Base-by-base conservation (phyloP, 2,113 vertebrate species). In the Siphamia tubifer region DNA sequence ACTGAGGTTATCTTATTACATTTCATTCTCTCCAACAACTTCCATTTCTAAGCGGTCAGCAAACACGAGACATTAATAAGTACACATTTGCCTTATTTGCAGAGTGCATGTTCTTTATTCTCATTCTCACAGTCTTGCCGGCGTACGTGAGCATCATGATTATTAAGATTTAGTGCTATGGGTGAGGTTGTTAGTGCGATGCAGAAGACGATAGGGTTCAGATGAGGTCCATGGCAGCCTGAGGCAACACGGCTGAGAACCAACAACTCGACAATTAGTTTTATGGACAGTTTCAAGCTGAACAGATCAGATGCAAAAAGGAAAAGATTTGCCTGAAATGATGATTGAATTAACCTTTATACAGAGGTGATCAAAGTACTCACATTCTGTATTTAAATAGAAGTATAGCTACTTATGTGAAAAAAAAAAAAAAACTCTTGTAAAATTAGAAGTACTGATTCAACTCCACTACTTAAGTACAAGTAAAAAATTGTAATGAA, bases 201-300 rank as follows among this genome's bases (percentile, higher is more conserved):
- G 63, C 49, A 47, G 42, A 60, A n/a, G 32, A 45, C 36, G 52
- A 58, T 62, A 21, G 1, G 32, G 55, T 81, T 76, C 51, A 65
- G 53, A 68, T 42, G 9, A 36, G 51, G 64, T 63, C 32, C 36
- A 48, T 28, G n/a, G 69, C 35, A 58, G 55, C 51, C 25, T 51
- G 13, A 38, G 36, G 71, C 23, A 28, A 48, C 70, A 38, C 45
- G 60, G 28, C 21, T 16, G 1, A 48, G 15, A 68, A 21, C 55
- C 47, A 30, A 44, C 27, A 36, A 13, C 9, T 45, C 48, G 38
- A 20, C 28, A 54, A 32, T 48, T 13, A 36, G 51, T 12, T 62
- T 32, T 13, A 34, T 54, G 35, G 28, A 36, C 20, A 28, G 66
- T 74, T 52, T 19, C 19, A 53, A 20, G 54, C 35, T 23, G 21